Percentiles rank a stretch among this genome's conserved stretches.
Evolutionary conservation across 2,888 invertebrate genomes (phyloP).

Genomic region (Napeogenes sylphis): DNA sequence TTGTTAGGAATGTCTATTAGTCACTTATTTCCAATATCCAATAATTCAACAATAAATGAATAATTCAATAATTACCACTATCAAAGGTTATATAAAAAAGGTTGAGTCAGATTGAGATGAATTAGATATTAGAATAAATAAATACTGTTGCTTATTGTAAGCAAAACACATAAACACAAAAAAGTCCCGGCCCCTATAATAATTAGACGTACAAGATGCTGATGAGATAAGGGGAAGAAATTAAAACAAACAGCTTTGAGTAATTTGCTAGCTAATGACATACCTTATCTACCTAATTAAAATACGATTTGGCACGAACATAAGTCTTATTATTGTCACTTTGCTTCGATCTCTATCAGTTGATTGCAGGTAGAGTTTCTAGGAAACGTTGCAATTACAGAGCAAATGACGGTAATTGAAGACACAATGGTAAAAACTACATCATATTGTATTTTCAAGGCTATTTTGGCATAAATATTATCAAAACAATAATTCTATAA

Average conservation of each 20-base stretch:
- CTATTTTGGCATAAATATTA: neutral
- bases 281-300: constrained; percentile 72
- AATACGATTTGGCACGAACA: constrained; percentile 70
- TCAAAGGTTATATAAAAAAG: too few species aligned
- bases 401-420: constrained; percentile 27
- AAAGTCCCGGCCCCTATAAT: constrained; percentile 45
- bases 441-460: constrained; percentile 1
- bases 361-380: constrained; percentile 45
- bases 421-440: constrained; percentile 5
- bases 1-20: constrained; percentile 2
- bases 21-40: neutral
- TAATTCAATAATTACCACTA: too few species aligned
- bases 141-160: neutral
- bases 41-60: neutral
- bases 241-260: constrained; percentile 64
- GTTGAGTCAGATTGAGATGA: too few species aligned
- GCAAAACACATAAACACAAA: neutral
- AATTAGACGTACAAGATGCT: constrained; percentile 44
- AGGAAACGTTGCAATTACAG: constrained; percentile 46
- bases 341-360: constrained; percentile 56
- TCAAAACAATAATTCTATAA: too few species aligned
- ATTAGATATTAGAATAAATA: constrained; percentile 8
- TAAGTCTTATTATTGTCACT: constrained; percentile 55
- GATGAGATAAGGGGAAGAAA: constrained; percentile 62
- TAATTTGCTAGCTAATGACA: constrained; percentile 72